Conservation (phyloP, 2,888 invertebrate genomes). For the Tiliacea citrago region DNA sequence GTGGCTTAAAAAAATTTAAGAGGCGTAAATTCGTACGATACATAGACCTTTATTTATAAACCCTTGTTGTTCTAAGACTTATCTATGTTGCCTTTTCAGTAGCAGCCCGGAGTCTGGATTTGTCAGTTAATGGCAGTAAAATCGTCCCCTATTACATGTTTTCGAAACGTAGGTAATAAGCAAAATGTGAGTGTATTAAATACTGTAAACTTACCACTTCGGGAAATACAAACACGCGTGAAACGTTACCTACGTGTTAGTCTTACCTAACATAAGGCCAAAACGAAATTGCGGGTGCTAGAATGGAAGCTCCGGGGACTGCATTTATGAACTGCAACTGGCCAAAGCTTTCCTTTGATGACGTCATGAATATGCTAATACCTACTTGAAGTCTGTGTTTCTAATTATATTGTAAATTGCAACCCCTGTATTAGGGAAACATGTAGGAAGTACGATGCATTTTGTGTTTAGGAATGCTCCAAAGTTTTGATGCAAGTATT, state of each 20-base stretch:
- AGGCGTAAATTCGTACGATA: not conserved
- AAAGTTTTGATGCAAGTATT: not conserved
- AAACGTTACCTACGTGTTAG: not conserved
- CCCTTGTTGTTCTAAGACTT: not conserved
- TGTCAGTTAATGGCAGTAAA: not conserved
- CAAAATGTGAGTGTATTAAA: not conserved
- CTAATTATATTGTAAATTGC: conserved; percentile 45
- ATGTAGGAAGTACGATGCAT: not conserved
- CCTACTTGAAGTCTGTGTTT: conserved; percentile 35
- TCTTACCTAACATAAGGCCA: not conserved
- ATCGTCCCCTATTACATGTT: too few relatives aligned
- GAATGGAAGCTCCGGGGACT: conserved; percentile 27
- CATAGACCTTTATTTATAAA: not conserved
- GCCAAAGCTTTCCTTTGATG: conserved; percentile 39
- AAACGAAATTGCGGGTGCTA: conserved; percentile 25
- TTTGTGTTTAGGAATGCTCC: not conserved
- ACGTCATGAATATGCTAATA: conserved; percentile 52
- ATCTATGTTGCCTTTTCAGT: not conserved
- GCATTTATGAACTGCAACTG: conserved; percentile 29
- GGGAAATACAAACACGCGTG: not conserved
- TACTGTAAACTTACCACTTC: not conserved
- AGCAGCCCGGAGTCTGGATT: not conserved
- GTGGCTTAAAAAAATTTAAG: not conserved
- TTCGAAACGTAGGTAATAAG: not conserved
- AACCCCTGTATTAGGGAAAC: not conserved